Base-by-base conservation (phyloP, 2,113 vertebrate genomes). In the Microtus montanus region DNA sequence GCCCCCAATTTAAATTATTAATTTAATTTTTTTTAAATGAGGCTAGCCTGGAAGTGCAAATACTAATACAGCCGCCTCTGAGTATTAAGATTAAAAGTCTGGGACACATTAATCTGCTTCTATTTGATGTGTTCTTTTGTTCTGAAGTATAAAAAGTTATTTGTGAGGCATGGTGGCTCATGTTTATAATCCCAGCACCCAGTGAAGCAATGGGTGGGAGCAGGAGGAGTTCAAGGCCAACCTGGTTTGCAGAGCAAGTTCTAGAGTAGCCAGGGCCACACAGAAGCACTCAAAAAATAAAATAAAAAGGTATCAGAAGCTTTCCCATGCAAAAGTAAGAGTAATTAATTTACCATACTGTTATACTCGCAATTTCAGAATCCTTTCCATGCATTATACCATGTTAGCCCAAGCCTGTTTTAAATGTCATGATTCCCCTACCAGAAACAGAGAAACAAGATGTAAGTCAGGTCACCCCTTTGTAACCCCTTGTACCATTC, bases 401-500 rank as follows among this genome's bases (percentile, higher is more conserved):
- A 61, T 47, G 22, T 77, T 86, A 82, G 83, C 22, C 52, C 47
- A 71, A 13, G 5, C 26, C n/a, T 63, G 14, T 90, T 74, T 84
- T 64, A 92, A 93, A 17, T 85, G 86, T 64, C 13, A n/a, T 70
- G 58, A 78, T 89, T 95, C 70, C 47, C 52, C 30, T 91, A 33
- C 58, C 66, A 30, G 73, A 96, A 86, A 22, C n/a, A 80, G 89
- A 83, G 41, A 78, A 85, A 83, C 49, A 47, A 63, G 19, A 78
- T 84, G n/a, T 79, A 90, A 90, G 71, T 92, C 38, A 83, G 11
- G 33, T 90, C 44, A 85, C 3, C 26, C 77, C 52, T 4, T 33
- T 64, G 14, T 64, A 58, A 66, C 68, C 87, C 54, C 38, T 35
- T 79, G 3, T 79, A 41, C 68, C 58, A 54, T 28, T 85, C 28